These are phyloP conservation scores for Calcarius ornatus DNA, from an alignment of 2,113 vertebrate species.

Conservation along the genomic window DNA sequence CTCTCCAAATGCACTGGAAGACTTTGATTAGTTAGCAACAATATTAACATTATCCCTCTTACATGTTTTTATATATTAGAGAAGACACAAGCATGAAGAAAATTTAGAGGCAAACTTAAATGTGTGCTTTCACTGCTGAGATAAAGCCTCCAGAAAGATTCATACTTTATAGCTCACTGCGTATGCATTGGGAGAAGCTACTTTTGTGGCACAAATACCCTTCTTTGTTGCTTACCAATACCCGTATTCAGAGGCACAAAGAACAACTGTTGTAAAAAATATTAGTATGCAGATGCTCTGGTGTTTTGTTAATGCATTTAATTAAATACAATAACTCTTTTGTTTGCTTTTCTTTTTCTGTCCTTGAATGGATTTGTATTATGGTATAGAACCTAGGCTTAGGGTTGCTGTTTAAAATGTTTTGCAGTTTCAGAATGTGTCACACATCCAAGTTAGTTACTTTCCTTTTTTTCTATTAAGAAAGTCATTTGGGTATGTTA, in stretches of 20 bases:
- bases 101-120: not conserved
- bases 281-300: conserved; percentile 88
- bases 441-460: not conserved
- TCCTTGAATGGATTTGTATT: conserved; percentile 73
- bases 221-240: conserved; percentile 81
- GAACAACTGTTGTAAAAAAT: conserved; percentile 80
- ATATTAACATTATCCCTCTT: not conserved
- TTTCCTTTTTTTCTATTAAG: not conserved
- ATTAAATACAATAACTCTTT: conserved; percentile 75
- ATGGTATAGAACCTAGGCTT: conserved; percentile 53
- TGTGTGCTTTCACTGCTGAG: not conserved
- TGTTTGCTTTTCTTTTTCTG: conserved; percentile 69
- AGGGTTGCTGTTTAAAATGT: not conserved
- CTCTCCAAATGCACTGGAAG: not conserved
- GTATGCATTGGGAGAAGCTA: conserved; percentile 50
- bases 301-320: conserved; percentile 83
- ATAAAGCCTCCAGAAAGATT: conserved; percentile 6
- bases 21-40: not conserved
- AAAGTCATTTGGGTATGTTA: not conserved
- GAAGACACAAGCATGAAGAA: not conserved
- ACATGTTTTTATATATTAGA: not conserved
- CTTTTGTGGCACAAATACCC: conserved; percentile 61
- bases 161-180: not conserved
- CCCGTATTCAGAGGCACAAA: conserved; percentile 84
- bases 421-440: not conserved